Evolutionary conservation across 2,113 vertebrate species (phyloP), one percentile per base, ranked within the genome.

Genomic region (Ammospiza nelsoni): DNA sequence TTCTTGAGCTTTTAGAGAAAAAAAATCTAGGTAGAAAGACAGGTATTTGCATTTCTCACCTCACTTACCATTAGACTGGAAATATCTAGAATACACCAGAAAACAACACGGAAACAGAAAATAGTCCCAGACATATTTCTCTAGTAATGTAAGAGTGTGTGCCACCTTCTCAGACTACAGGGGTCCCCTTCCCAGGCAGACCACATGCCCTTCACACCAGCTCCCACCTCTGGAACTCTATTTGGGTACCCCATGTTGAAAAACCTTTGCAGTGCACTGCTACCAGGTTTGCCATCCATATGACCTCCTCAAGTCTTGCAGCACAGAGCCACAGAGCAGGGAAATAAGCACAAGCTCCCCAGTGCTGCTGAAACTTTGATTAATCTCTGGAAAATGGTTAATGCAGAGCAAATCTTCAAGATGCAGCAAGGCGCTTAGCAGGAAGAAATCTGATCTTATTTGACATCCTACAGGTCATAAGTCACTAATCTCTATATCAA

Each of bases 321-420:
- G 72, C 71, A 82, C n/a, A 62, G 51, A 62, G 48, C 39, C 49
- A 69, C 9, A 43, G 24, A 71, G 20, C 44, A 61, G 4, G 10
- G 18, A 44, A 86, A 74, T 46, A 69, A 80, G 24, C 33, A 52
- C 35, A 69, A 48, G 65, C 49, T 84, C 10, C 1, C 52, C 35
- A 77, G 59, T 35, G 16, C 4, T 9, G 1, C 61, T 24, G 46
- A 77, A 81, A 61, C 61, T 93, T 84, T 73, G 72, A 8, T 81
- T 87, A 92, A 82, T 61, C 67, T 92, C 78, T 87, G 55, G 39
- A 83, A 85, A 94, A 83, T 92, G 58, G 82, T 73, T 82, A 87
- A 90, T 29, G 61, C 52, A 48, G 2, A 33, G 62, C 43, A 78
- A 72, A 67, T 63, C 89, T 84, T 82, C 66, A 46, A 81, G 71